Conservation (phyloP, 2,113 vertebrate species). For the Eretmochelys imbricata region DNA sequence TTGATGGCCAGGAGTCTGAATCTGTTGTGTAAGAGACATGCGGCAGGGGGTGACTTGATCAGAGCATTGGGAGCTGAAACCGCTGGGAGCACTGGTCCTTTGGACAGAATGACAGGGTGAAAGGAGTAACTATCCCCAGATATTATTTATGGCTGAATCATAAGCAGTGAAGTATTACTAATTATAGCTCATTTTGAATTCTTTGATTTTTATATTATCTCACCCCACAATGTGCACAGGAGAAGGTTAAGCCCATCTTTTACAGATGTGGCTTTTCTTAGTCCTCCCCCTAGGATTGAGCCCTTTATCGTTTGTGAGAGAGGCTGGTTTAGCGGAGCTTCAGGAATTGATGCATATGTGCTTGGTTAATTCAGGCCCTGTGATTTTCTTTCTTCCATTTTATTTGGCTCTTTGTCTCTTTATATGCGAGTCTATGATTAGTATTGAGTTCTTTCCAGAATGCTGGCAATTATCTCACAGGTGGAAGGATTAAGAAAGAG, state of each 20-base stretch:
- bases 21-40: background rate
- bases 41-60: background rate
- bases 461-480: constrained; percentile 80
- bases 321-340: constrained; percentile 16
- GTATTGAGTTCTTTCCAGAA: constrained; percentile 73
- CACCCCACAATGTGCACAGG: background rate
- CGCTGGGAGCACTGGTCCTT: background rate
- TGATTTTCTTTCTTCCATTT: constrained; percentile 61
- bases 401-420: constrained; percentile 75
- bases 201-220: constrained; percentile 21
- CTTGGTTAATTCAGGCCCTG: constrained; percentile 66
- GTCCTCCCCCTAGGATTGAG: background rate
- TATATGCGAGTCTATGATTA: constrained; percentile 78
- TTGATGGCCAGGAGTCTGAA: background rate
- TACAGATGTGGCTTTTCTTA: constrained; percentile 11
- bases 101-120: background rate
- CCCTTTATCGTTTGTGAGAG: constrained; percentile 43
- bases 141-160: constrained; percentile 5
- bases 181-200: background rate
- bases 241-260: constrained; percentile 21
- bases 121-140: background rate
- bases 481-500: constrained; percentile 79
- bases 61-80: background rate
- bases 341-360: constrained; percentile 46
- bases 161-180: background rate